These are phyloP conservation scores for Ostrea denselamellosa DNA, from an alignment of 1,140 invertebrate species.

Conservation along the genomic window DNA sequence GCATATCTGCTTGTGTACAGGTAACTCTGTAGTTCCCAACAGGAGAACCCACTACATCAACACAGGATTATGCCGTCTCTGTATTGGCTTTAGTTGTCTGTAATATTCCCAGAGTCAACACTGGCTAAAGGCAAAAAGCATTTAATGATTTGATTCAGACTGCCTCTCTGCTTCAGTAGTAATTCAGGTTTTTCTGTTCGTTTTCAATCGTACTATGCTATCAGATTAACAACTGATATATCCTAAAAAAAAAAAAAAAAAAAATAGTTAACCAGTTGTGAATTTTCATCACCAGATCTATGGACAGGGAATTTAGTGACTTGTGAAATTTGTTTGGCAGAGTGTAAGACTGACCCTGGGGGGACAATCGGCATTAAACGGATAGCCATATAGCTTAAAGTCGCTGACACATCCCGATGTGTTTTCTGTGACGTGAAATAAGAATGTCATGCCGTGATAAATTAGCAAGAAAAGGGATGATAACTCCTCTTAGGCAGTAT, in stretches of 20 bases:
- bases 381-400: background rate
- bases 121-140: background rate
- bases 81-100: background rate
- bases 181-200: background rate
- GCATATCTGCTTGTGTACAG: background rate
- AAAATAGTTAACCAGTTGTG: background rate
- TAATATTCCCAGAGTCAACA: background rate
- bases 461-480: slow-evolving; percentile 47
- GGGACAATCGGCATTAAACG: background rate
- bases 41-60: background rate
- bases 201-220: background rate
- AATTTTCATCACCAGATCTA: background rate
- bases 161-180: background rate
- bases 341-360: background rate
- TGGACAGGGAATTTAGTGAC: background rate
- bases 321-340: background rate
- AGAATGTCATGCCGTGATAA: slow-evolving; percentile 51
- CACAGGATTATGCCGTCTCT: background rate
- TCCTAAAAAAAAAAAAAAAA: no score
- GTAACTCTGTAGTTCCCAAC: no score
- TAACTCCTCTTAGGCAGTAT: slow-evolving; percentile 39
- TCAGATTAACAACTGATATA: no score
- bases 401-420: no score
- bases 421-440: background rate
- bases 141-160: background rate